Evolutionary conservation across 1,140 invertebrate species (phyloP).

Genomic region (Dinoponera quadriceps): DNA sequence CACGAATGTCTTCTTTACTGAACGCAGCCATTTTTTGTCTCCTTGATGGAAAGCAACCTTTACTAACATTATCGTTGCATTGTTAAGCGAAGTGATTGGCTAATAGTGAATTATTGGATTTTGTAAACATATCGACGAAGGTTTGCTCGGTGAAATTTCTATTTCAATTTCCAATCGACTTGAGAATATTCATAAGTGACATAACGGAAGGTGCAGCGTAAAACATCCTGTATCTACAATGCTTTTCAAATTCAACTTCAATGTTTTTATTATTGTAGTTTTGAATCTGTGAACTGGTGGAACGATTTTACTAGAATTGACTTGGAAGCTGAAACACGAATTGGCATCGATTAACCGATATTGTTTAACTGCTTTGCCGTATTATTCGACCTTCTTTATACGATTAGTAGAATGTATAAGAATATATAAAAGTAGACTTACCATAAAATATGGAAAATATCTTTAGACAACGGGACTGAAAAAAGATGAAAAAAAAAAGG

Average conservation of each 20-base stretch:
- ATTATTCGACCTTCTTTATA: neutral
- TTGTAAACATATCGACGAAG: too few species aligned
- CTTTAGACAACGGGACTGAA: neutral
- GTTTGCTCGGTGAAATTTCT: too few species aligned
- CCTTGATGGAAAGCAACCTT: too few species aligned
- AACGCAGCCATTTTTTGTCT: too few species aligned
- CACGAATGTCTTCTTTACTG: too few species aligned
- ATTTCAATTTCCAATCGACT: too few species aligned
- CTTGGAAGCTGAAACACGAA: neutral
- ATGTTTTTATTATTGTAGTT: constrained; percentile 26
- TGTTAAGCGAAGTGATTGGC: too few species aligned
- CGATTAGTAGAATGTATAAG: neutral
- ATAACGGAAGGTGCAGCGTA: too few species aligned
- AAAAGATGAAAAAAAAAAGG: neutral
- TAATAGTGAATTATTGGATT: too few species aligned
- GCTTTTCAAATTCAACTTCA: neutral
- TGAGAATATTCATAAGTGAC: too few species aligned
- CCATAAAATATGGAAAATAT: neutral
- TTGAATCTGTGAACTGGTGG: constrained; percentile 9
- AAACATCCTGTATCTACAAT: neutral
- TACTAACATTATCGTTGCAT: too few species aligned
- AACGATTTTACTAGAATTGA: neutral
- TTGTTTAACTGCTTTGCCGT: neutral
- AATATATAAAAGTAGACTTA: neutral
- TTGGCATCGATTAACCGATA: neutral